Evolutionary conservation across 2,797 vertebrate species (phyloP).

Genomic region (Syncerus caffer): DNA sequence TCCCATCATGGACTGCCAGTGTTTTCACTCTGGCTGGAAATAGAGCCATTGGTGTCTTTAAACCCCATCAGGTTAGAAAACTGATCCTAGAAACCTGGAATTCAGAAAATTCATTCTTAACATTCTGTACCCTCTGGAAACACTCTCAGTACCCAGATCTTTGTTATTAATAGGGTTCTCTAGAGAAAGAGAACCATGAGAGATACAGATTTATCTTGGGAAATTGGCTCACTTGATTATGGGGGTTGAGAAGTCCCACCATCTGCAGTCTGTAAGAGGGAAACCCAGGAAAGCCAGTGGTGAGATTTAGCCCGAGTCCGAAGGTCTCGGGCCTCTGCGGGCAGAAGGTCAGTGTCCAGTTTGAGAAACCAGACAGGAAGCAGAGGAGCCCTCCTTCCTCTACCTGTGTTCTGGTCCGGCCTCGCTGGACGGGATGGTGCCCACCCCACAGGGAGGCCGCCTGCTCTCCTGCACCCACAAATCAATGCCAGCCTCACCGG

Average conservation of each 20-base stretch:
- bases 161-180: neutral
- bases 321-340: neutral
- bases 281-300: too few relatives aligned
- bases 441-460: neutral
- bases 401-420: rapidly evolving
- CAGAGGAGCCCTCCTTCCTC: neutral
- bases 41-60: neutral
- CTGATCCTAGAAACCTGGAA: neutral
- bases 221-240: too few relatives aligned
- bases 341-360: neutral
- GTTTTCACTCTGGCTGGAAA: too few relatives aligned
- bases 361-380: neutral
- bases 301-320: neutral
- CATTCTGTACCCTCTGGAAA: neutral
- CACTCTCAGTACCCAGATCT: neutral
- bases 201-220: neutral
- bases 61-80: neutral
- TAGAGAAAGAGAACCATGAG: neutral
- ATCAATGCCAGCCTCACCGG: neutral
- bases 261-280: neutral
- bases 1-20: rapidly evolving
- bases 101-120: neutral
- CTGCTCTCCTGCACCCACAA: neutral
- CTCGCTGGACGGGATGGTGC: neutral
- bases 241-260: neutral